phyloP scores from a whole-genome alignment of 2,113 vertebrate species.

The Dryoscopus gambensis region DNA sequence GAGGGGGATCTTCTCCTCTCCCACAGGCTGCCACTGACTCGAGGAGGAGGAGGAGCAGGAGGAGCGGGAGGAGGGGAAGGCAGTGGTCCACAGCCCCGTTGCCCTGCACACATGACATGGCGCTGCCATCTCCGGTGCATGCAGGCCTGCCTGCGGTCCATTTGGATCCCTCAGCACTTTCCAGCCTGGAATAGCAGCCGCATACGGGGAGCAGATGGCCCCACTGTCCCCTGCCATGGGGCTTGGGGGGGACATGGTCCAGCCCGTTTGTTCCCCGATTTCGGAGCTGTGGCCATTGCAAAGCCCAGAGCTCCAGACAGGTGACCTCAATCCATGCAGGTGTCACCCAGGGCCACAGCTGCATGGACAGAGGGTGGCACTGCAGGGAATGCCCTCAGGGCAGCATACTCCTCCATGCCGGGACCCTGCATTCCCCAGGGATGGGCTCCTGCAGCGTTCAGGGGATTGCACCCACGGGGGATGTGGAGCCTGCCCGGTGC shows the following conservation, averaged over 20 bases:
- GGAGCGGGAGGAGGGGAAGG: not conserved
- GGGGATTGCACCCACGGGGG: not conserved
- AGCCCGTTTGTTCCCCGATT: not conserved
- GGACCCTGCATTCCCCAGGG: not conserved
- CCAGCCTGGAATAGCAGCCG: not conserved
- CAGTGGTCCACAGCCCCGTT: not conserved
- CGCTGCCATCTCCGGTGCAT: accelerated
- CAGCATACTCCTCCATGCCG: accelerated
- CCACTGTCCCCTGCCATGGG: accelerated
- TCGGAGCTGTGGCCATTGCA: accelerated
- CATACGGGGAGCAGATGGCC: not conserved
- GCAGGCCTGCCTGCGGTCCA: accelerated
- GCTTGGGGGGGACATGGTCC: accelerated
- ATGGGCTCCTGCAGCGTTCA: not conserved
- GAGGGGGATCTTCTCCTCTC: not conserved
- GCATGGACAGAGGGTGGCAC: not conserved
- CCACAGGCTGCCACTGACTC: not conserved
- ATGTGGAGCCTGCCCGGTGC: not conserved
- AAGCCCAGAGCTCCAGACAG: not conserved
- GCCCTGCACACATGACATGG: not conserved
- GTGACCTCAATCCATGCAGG: not conserved
- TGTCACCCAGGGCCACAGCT: not conserved
- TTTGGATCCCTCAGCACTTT: not conserved
- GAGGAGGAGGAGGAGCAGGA: not conserved
- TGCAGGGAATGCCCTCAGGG: not conserved